Evolutionary conservation across 2,888 invertebrate genomes (phyloP).

Genomic region (Camptogramma bilineatum): DNA sequence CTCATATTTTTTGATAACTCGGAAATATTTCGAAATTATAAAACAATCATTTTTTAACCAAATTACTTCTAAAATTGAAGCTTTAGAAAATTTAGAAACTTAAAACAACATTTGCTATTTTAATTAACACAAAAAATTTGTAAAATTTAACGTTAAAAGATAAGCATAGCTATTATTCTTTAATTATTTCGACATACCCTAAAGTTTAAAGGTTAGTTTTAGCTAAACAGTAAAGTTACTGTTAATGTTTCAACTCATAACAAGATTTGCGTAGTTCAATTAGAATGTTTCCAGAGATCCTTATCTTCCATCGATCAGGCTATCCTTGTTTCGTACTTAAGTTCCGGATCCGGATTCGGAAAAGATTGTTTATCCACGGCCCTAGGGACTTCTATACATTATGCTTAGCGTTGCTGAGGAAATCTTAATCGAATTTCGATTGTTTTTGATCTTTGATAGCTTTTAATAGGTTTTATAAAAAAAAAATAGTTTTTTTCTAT

Average conservation of each 20-base stretch:
- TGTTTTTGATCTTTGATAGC: not conserved
- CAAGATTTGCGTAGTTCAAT: slow-evolving; percentile 46
- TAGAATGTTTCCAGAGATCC: slow-evolving; percentile 25
- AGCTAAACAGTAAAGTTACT: not conserved
- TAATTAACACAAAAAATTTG: no score
- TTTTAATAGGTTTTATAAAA: not conserved
- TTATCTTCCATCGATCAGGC: slow-evolving; percentile 15
- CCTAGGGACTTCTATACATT: slow-evolving; percentile 18
- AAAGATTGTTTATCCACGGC: slow-evolving; percentile 1
- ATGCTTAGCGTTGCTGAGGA: slow-evolving; percentile 3
- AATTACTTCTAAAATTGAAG: no score
- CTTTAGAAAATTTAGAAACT: no score
- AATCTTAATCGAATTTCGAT: not conserved
- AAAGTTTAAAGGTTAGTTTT: not conserved
- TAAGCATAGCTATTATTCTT: no score
- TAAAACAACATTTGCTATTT: no score
- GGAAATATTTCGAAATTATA: not conserved
- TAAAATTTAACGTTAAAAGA: no score
- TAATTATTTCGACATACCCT: not conserved
- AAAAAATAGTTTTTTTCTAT: no score
- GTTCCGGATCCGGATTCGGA: not conserved
- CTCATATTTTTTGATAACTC: not conserved
- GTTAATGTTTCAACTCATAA: slow-evolving; percentile 20
- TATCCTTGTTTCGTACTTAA: slow-evolving; percentile 33
- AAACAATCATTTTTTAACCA: no score